Base-by-base conservation (phyloP, 2,113 vertebrate genomes). In the Phalacrocorax aristotelis region DNA sequence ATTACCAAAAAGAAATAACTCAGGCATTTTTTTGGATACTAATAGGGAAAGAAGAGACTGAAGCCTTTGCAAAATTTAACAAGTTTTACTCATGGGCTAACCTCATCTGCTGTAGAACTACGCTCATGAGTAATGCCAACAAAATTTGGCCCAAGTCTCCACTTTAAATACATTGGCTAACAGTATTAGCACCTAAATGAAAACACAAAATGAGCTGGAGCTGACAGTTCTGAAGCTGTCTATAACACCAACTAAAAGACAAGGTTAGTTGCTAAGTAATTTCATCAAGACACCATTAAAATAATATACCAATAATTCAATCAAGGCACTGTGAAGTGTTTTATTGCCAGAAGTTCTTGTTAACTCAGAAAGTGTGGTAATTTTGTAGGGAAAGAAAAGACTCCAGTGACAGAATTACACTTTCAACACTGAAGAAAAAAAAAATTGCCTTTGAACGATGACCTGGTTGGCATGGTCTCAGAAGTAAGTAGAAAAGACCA, bases 251-350 rank as follows among this genome's bases (percentile, higher is more conserved):
- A 42, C 75, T 88, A 80, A 93, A 95, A 94, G 61, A 90, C 85
- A 96, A 95, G 62, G 81, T 95, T 94, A 93, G 92, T 86, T 92
- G 76, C 90, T n/a, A 60, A 90, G 71, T 76, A 92, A 95, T 97
- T 96, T 90, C 70, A 92, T 94, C 95, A 95, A 90, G 92, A 93
- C 48, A 62, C 78, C 46, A 94, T 92, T 96, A 93, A 96, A 93
- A 94, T 95, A 95, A 94, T 88, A 88, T 36, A 54, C 48, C 55
- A 74, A 86, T 97, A 95, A 95, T 91, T 96, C 87, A 89, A 74
- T 60, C 75, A 90, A 83, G 34, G 46, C 68, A 86, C n/a, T 36
- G 19, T 58, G 13, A 80, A 61, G 17, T 58, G 75, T 49, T 93
- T 93, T 84, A 80, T 66, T 93, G 87, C 92, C 93, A 94, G 60